Evolutionary conservation across 2,888 invertebrate species (phyloP).

Genomic region (Ypsolopha scabrella): DNA sequence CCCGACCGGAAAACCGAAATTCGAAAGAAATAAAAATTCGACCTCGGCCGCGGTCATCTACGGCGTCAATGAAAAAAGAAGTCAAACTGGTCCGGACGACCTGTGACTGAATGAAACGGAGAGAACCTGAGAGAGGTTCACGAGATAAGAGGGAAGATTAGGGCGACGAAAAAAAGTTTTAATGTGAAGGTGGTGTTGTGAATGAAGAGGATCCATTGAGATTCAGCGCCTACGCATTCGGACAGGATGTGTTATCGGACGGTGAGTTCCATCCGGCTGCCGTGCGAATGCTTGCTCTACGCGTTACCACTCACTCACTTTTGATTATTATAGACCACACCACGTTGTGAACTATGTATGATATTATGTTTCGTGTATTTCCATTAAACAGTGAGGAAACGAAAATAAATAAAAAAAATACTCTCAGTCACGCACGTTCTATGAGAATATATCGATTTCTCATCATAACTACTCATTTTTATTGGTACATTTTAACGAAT

Average conservation of each 20-base stretch:
- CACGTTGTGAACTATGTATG: background rate
- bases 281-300: conserved; percentile 13
- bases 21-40: conserved; percentile 70
- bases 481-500: too few species aligned
- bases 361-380: too few species aligned
- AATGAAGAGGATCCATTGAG: conserved; percentile 68
- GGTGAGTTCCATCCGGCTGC: conserved; percentile 23
- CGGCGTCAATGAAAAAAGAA: conserved; percentile 68
- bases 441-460: too few species aligned
- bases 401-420: too few species aligned
- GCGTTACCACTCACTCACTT: conserved; percentile 10
- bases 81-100: conserved; percentile 61
- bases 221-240: conserved; percentile 54
- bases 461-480: too few species aligned
- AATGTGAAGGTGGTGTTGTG: conserved; percentile 65
- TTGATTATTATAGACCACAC: background rate
- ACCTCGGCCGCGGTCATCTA: conserved; percentile 68
- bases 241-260: conserved; percentile 31
- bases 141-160: conserved; percentile 67
- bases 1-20: conserved; percentile 68
- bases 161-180: conserved; percentile 57
- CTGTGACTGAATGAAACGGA: conserved; percentile 65
- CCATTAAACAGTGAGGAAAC: too few species aligned
- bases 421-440: too few species aligned
- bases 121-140: conserved; percentile 57